phyloP scores from a whole-genome alignment of 2,888 invertebrate species.

The Disparrhopalites patrizii region DNA sequence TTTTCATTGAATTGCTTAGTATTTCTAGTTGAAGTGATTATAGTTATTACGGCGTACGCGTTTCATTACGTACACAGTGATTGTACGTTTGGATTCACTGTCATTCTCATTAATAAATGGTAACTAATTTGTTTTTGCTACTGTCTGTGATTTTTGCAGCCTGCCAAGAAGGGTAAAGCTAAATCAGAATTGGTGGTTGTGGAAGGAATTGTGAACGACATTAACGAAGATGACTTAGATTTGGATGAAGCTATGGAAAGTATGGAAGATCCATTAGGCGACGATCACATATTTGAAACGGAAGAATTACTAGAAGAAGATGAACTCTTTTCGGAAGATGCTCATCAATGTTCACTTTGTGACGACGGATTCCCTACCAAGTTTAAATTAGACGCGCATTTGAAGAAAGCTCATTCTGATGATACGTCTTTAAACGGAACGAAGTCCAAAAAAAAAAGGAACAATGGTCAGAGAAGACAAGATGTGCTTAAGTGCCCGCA shows the following conservation, averaged over 20 bases:
- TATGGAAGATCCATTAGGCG: conserved; percentile 11
- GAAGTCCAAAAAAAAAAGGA: conserved; percentile 35
- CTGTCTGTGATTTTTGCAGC: not conserved
- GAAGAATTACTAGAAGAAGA: conserved; percentile 16
- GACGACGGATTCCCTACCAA: conserved; percentile 49
- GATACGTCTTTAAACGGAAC: conserved; percentile 4
- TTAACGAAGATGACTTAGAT: not conserved
- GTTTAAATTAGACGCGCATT: conserved; percentile 46
- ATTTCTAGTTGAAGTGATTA: too few relatives aligned
- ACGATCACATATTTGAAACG: conserved; percentile 21
- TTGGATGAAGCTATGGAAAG: conserved; percentile 9
- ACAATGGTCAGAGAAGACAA: conserved; percentile 51
- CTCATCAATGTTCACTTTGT: conserved; percentile 50
- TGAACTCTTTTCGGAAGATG: conserved; percentile 46
- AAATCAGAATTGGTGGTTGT: conserved; percentile 6
- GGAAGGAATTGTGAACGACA: not conserved
- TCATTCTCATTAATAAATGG: too few relatives aligned
- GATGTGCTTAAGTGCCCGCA: conserved; percentile 59
- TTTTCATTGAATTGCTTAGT: too few relatives aligned
- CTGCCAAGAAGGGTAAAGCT: conserved; percentile 1
- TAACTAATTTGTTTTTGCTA: too few relatives aligned
- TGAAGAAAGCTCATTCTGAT: conserved; percentile 46
- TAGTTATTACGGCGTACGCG: too few relatives aligned
- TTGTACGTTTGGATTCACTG: too few relatives aligned
- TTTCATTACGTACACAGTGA: too few relatives aligned